These are phyloP conservation scores for Anorthoa munda DNA, from an alignment of 2,888 invertebrate species.

Conservation along the genomic window DNA sequence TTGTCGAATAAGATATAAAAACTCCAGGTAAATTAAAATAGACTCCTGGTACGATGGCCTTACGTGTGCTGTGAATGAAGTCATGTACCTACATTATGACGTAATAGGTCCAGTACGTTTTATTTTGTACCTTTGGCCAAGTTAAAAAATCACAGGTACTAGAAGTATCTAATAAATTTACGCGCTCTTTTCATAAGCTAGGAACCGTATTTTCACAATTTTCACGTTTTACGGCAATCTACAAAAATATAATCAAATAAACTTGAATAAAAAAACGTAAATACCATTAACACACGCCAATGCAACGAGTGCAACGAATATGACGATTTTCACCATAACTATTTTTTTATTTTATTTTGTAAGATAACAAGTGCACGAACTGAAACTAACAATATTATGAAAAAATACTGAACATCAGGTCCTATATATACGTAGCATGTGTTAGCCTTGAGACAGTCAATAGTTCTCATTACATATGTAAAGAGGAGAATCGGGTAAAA, in stretches of 20 bases:
- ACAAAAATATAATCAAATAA: background rate
- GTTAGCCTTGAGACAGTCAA: constrained; percentile 51
- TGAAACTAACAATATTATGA: constrained; percentile 33
- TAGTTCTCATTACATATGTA: constrained; percentile 27
- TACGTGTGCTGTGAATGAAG: background rate
- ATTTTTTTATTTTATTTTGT: background rate
- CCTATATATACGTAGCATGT: constrained; percentile 43
- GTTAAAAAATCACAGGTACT: too few relatives aligned
- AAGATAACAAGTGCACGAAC: background rate
- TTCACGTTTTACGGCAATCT: background rate
- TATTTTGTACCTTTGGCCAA: too few relatives aligned
- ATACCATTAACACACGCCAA: constrained; percentile 51
- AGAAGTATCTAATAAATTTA: background rate
- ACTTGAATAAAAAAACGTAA: constrained; percentile 6
- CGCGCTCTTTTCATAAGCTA: background rate
- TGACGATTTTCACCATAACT: constrained; percentile 56
- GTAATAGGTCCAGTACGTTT: too few relatives aligned
- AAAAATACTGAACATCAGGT: constrained; percentile 18
- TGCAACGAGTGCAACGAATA: constrained; percentile 49
- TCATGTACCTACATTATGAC: too few relatives aligned
- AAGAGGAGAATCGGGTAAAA: constrained; percentile 45
- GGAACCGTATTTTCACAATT: background rate
- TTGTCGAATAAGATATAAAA: background rate
- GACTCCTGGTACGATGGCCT: background rate
- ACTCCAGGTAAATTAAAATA: background rate